Evolutionary conservation across 1,140 invertebrate genomes (phyloP).

Genomic region (Vanessa tameamea): DNA sequence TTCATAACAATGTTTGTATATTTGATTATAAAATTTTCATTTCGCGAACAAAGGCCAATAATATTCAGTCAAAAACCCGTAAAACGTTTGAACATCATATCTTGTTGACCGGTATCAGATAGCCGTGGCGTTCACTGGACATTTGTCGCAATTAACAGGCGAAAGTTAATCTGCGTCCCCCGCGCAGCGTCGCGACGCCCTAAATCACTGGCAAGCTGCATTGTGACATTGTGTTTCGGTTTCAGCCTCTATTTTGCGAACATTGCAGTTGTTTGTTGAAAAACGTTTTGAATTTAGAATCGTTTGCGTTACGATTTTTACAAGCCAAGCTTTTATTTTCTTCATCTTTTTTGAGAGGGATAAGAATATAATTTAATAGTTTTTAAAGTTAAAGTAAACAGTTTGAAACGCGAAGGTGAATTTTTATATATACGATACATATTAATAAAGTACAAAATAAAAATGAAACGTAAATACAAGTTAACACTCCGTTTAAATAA

Average conservation of each 20-base stretch:
- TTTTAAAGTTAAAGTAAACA: too few species aligned
- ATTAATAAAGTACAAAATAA: too few species aligned
- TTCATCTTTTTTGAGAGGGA: too few species aligned
- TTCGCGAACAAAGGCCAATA: too few species aligned
- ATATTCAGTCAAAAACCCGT: neutral
- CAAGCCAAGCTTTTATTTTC: too few species aligned
- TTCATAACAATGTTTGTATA: too few species aligned
- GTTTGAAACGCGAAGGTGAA: too few species aligned
- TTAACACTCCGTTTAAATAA: too few species aligned
- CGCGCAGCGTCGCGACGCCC: constrained; percentile 60
- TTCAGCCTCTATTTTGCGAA: constrained; percentile 6
- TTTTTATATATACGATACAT: too few species aligned
- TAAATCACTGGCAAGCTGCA: constrained; percentile 63
- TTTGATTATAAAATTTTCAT: neutral
- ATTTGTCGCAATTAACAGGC: constrained; percentile 74
- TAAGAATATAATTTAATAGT: too few species aligned
- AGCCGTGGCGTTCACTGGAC: constrained; percentile 43
- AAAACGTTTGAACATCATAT: constrained; percentile 13
- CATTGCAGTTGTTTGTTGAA: neutral
- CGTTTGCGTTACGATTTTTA: neutral
- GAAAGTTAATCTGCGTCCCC: constrained; percentile 62
- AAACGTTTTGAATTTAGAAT: constrained; percentile 2
- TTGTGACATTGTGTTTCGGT: constrained; percentile 41
- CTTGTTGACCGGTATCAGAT: constrained; percentile 24
- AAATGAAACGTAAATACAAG: too few species aligned